Conservation (phyloP, 92 coral and sea anemone genomes). For the Epizoanthus illoricatus region DNA sequence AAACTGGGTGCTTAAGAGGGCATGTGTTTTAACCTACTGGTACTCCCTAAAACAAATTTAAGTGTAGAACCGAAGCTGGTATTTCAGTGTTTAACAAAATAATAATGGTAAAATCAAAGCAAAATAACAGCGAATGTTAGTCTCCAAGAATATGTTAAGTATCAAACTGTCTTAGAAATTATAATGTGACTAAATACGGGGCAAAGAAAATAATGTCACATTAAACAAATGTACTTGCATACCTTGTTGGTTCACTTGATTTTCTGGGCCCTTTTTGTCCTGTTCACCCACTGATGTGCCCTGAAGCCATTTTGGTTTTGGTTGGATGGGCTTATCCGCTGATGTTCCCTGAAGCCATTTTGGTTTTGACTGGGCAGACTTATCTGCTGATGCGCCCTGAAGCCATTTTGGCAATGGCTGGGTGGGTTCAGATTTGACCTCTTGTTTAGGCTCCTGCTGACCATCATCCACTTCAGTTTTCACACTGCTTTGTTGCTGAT, state of each 20-base stretch:
- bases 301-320: conserved; percentile 74
- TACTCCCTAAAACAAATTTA: too few relatives aligned
- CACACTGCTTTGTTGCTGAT: conserved; percentile 1
- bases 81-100: too few relatives aligned
- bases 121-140: not conserved
- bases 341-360: conserved; percentile 64
- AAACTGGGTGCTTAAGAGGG: too few relatives aligned
- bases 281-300: conserved; percentile 14
- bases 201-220: not conserved
- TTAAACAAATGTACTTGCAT: not conserved
- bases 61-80: too few relatives aligned
- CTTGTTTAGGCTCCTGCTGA: conserved; percentile 7
- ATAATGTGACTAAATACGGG: too few relatives aligned
- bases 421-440: not conserved
- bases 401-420: conserved; percentile 68
- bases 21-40: too few relatives aligned
- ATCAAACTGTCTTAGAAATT: too few relatives aligned
- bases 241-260: conserved; percentile 26
- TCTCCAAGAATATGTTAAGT: too few relatives aligned
- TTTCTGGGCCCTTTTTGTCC: not conserved
- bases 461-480: not conserved
- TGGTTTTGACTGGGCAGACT: conserved; percentile 43
- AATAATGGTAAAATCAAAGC: not conserved
- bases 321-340: conserved; percentile 19
- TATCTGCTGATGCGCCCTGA: conserved; percentile 29